phyloP scores from a whole-genome alignment of 2,113 vertebrate genomes.

The Caloenas nicobarica region DNA sequence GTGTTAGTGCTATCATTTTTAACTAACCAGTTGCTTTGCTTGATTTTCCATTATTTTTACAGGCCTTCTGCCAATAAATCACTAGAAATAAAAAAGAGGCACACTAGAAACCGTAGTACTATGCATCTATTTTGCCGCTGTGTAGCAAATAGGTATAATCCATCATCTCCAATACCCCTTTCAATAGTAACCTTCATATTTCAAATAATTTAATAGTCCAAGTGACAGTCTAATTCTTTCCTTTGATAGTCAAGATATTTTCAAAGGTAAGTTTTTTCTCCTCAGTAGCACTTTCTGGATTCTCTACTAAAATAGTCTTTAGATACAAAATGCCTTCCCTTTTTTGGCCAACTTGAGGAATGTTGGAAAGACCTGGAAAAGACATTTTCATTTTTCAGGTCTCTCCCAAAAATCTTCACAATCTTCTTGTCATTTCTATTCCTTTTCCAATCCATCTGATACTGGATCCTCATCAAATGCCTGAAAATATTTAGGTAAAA shows the following conservation, averaged over 20 bases:
- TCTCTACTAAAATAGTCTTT: constrained; percentile 39
- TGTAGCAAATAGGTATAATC: constrained; percentile 67
- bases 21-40: constrained; percentile 35
- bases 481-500: constrained; percentile 41
- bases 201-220: constrained; percentile 38
- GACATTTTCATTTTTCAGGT: constrained; percentile 56
- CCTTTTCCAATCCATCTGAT: constrained; percentile 52
- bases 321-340: constrained; percentile 49
- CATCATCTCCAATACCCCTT: constrained; percentile 64
- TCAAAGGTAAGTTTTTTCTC: constrained; percentile 29
- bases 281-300: constrained; percentile 29
- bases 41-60: constrained; percentile 49
- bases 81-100: constrained; percentile 42
- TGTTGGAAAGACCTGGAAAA: constrained; percentile 61
- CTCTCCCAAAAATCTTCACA: constrained; percentile 46
- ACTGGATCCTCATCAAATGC: constrained; percentile 18
- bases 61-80: constrained; percentile 54
- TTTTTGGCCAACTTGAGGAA: constrained; percentile 44
- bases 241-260: constrained; percentile 61
- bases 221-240: constrained; percentile 55
- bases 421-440: constrained; percentile 44
- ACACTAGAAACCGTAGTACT: constrained; percentile 8
- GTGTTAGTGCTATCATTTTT: constrained; percentile 25
- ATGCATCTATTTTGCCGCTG: constrained; percentile 35
- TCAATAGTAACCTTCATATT: constrained; percentile 55